These are phyloP conservation scores for Galerucella pusilla DNA, from an alignment of 2,888 invertebrate genomes.

Conservation along the genomic window DNA sequence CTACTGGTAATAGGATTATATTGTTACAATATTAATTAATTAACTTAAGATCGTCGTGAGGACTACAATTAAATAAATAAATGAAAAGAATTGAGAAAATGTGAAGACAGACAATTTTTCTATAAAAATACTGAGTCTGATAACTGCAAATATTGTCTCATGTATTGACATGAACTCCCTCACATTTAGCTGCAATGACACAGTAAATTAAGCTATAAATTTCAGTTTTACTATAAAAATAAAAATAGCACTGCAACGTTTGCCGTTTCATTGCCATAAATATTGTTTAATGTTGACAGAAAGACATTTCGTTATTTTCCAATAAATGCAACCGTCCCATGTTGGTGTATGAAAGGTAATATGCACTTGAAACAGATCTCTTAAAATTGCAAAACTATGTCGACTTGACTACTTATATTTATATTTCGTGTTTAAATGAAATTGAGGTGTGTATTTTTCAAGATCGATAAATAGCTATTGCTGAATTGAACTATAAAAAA, in stretches of 20 bases:
- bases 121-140: background rate
- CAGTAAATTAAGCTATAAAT: constrained; percentile 36
- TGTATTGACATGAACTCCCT: constrained; percentile 19
- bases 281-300: constrained; percentile 42
- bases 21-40: background rate
- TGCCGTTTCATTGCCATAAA: constrained; percentile 36
- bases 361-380: constrained; percentile 36
- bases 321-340: constrained; percentile 32
- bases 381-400: constrained; percentile 24
- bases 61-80: no score
- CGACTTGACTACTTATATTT: constrained; percentile 12
- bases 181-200: constrained; percentile 23
- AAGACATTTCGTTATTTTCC: constrained; percentile 34
- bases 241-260: constrained; percentile 30
- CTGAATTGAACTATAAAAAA: no score
- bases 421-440: background rate
- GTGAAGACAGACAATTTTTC: background rate
- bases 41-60: no score
- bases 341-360: constrained; percentile 26
- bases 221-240: constrained; percentile 40
- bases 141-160: constrained; percentile 16
- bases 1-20: background rate
- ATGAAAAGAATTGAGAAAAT: no score
- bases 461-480: background rate
- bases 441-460: background rate